Percentiles rank a stretch among this genome's conserved stretches.
Evolutionary conservation across 1,140 invertebrate genomes (phyloP).

Genomic region (Ips typographus): DNA sequence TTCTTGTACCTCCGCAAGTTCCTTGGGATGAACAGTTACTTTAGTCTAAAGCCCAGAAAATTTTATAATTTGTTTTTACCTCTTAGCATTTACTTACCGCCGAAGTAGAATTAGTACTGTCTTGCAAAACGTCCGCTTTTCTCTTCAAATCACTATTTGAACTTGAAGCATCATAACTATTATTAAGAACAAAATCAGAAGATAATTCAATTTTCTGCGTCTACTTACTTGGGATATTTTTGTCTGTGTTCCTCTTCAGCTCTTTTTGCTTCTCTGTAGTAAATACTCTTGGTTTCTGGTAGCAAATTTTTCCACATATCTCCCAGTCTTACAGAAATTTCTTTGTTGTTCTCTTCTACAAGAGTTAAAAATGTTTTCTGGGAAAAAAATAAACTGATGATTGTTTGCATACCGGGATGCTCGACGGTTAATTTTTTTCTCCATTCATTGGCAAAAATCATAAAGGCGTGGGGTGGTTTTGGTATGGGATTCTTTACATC

Average conservation of each 20-base stretch:
- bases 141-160: conserved; percentile 7
- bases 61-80: background rate
- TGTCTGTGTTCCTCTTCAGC: conserved; percentile 54
- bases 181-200: background rate
- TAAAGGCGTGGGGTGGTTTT: conserved; percentile 58
- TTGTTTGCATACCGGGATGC: conserved; percentile 46
- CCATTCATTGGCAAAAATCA: conserved; percentile 59
- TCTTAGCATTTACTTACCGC: background rate
- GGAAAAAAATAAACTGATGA: background rate
- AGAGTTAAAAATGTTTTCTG: conserved; percentile 11
- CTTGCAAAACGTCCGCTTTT: conserved; percentile 21
- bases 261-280: conserved; percentile 53
- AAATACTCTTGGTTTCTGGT: conserved; percentile 52
- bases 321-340: conserved; percentile 57
- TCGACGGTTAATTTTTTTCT: conserved; percentile 53
- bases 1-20: conserved; percentile 20
- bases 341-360: conserved; percentile 55
- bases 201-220: background rate
- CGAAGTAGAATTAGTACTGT: conserved; percentile 19
- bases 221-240: conserved; percentile 52
- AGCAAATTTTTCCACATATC: conserved; percentile 56
- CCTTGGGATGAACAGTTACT: conserved; percentile 5
- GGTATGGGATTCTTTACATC: conserved; percentile 11
- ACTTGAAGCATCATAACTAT: background rate
- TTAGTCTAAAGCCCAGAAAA: conserved; percentile 6